Evolutionary conservation across 2,797 vertebrate species (phyloP).

Genomic region (Alca torda): DNA sequence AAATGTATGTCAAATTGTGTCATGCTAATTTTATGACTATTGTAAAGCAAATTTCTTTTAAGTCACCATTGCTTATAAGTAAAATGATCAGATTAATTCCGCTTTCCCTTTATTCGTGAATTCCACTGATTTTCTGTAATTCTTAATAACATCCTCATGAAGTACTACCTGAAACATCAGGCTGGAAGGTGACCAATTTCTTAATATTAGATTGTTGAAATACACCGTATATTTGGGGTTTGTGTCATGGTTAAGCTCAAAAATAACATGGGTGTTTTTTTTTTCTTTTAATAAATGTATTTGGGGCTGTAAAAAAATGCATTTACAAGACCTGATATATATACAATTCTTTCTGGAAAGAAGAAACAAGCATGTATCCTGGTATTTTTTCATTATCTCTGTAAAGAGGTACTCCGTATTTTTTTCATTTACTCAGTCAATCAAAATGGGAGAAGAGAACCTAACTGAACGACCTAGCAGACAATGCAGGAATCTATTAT

Average conservation of each 20-base stretch:
- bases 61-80: neutral
- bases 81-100: neutral
- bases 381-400: neutral
- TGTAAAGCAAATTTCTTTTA: neutral
- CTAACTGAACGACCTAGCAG: neutral
- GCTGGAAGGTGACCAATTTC: neutral
- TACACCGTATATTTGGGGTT: neutral
- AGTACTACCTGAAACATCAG: neutral
- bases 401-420: neutral
- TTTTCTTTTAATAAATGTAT: neutral
- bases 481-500: neutral
- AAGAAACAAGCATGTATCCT: neutral
- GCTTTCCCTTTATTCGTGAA: neutral
- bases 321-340: neutral
- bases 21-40: neutral
- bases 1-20: neutral
- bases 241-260: neutral
- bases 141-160: neutral
- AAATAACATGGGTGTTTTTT: fast-evolving
- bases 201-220: neutral
- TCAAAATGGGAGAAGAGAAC: neutral
- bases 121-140: neutral
- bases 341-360: neutral
- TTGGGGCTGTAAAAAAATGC: neutral
- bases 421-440: neutral